Conservation (phyloP, 2,888 invertebrate genomes). For the Apamea monoglypha region DNA sequence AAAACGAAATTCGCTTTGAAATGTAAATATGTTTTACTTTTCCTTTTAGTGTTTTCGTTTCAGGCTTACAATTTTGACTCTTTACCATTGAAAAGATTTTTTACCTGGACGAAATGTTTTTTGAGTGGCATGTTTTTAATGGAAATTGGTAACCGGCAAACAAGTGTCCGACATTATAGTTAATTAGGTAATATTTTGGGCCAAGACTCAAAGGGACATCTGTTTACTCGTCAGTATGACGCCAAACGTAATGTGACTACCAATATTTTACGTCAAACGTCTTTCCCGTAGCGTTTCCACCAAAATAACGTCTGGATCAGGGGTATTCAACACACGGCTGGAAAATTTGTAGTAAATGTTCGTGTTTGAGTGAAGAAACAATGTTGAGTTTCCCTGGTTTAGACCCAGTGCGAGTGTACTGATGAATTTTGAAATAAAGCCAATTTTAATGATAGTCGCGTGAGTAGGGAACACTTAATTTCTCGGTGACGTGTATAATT, state of each 20-base stretch:
- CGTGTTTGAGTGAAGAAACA: not conserved
- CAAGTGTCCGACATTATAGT: constrained; percentile 16
- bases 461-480: constrained; percentile 36
- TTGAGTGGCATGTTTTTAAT: constrained; percentile 14
- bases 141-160: constrained; percentile 10
- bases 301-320: constrained; percentile 41
- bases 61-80: not conserved
- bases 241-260: constrained; percentile 37
- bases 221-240: constrained; percentile 50
- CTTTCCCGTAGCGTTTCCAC: constrained; percentile 27
- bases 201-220: constrained; percentile 25
- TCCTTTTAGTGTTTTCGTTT: not conserved
- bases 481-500: constrained; percentile 29
- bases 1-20: constrained; percentile 10
- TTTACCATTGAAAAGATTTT: not conserved
- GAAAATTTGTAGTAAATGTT: not conserved
- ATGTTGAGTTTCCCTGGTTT: constrained; percentile 18
- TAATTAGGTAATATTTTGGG: constrained; percentile 46
- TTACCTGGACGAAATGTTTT: not conserved
- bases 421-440: constrained; percentile 54
- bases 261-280: constrained; percentile 47
- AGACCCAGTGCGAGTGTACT: constrained; percentile 12
- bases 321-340: not conserved
- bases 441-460: constrained; percentile 57
- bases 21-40: not conserved